A percentile compares a stretch with the other conserved stretches of the same genome.
Evolutionary conservation across 1,140 invertebrate species (phyloP).

Genomic region (Megalonaias nervosa): DNA sequence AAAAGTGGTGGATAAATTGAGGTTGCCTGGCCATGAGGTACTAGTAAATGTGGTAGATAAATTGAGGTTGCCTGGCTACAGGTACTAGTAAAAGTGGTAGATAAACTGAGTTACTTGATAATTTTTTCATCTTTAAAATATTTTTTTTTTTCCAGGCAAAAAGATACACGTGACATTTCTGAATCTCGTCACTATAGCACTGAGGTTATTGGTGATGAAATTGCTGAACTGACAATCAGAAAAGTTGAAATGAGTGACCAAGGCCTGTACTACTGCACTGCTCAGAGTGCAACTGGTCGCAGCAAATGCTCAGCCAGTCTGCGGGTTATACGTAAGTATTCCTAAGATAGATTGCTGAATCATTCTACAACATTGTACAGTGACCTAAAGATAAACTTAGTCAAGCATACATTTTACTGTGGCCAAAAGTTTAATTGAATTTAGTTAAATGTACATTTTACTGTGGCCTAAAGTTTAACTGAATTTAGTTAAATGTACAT

Average conservation of each 20-base stretch:
- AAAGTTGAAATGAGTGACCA: conserved; percentile 58
- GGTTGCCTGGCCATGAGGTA: no score
- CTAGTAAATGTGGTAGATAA: no score
- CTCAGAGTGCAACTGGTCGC: conserved; percentile 59
- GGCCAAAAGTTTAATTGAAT: no score
- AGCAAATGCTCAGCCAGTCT: conserved; percentile 65
- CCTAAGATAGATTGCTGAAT: background rate
- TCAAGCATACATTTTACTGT: no score
- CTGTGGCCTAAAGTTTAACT: no score
- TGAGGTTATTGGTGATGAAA: conserved; percentile 54
- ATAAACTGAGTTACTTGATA: background rate
- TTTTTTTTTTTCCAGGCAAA: conserved; percentile 56
- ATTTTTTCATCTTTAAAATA: background rate
- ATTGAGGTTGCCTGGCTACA: no score
- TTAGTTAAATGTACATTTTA: no score
- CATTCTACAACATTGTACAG: no score
- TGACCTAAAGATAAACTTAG: no score
- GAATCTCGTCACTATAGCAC: conserved; percentile 49
- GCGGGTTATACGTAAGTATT: conserved; percentile 59
- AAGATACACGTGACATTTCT: conserved; percentile 54
- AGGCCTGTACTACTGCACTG: conserved; percentile 64
- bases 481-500: no score
- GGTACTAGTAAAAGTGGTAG: no score
- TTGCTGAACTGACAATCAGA: conserved; percentile 57
- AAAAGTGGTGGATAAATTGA: no score